A percentile compares a stretch with the other conserved stretches of the same genome.
These are phyloP conservation scores for Galaxias olidus DNA, from an alignment of 2,797 vertebrate genomes.

Conservation along the genomic window DNA sequence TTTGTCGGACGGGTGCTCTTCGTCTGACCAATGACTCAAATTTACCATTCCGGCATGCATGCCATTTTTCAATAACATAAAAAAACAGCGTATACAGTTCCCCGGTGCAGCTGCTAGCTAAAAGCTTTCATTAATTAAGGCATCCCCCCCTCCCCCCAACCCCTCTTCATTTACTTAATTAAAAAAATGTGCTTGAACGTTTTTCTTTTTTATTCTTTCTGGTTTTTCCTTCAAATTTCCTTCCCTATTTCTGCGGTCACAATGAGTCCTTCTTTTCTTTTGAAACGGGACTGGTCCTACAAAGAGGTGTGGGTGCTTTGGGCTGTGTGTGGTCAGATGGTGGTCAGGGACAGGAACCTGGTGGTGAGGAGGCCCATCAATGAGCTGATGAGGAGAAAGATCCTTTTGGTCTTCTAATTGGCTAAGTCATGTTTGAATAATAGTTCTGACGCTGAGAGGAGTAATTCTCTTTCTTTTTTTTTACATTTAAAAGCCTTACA, in stretches of 20 bases:
- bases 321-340: constrained; percentile 1
- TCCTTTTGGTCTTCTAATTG: constrained; percentile 59
- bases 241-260: constrained; percentile 57
- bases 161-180: constrained; percentile 74
- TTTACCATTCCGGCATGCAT: constrained; percentile 68
- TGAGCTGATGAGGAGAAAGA: constrained; percentile 42
- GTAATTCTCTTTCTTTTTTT: constrained; percentile 48
- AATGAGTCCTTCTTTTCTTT: neutral
- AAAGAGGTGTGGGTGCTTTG: constrained; percentile 17
- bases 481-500: constrained; percentile 72
- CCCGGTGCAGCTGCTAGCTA: constrained; percentile 72
- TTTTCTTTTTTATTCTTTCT: constrained; percentile 56
- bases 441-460: constrained; percentile 52
- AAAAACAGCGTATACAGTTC: constrained; percentile 50
- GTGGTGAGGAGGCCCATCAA: no score
- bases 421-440: constrained; percentile 74
- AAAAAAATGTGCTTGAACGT: constrained; percentile 73
- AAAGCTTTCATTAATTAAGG: constrained; percentile 79
- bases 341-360: no score
- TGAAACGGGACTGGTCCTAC: neutral
- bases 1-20: constrained; percentile 59
- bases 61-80: constrained; percentile 60
- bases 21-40: constrained; percentile 65
- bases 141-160: constrained; percentile 63
- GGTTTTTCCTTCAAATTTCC: constrained; percentile 73